Evolutionary conservation across 2,113 vertebrate species (phyloP), one percentile per base, ranked within the genome.

Genomic region (Semicossyphus pulcher): DNA sequence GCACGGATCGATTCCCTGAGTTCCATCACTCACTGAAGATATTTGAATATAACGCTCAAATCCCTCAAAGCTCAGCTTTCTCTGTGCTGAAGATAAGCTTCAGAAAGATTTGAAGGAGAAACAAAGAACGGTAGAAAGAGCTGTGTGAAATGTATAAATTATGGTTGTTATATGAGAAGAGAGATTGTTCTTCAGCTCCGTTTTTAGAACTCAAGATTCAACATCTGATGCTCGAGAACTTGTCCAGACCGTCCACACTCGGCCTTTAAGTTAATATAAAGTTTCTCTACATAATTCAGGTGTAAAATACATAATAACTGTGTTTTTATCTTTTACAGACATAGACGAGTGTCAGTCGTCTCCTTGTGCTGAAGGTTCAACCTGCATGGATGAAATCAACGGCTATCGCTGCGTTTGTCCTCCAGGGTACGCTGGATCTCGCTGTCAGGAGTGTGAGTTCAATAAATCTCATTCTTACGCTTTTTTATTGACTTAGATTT

Each of bases 331-430:
- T 63, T 18, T 36, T 8, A 3, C 89, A 99, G 97, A 99, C 84
- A 94, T 99, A 0, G 96, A 99, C 7, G 97, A 99, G 90, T 99
- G 97, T 77, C 97, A 98, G 91, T 97, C 96, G 3, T 96, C 96
- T 0, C 97, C 97, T 0, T 99, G 97, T 20, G 94, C 95, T 0
- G 95, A 95, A 0, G 97, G 97, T 53, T 95, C 97, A 14, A 96
- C 97, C 10, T 99, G 97, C 56, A 85, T 96, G 81, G 97, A 99
- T 14, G 95, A 97, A 83, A 97, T 99, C 85, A 95, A 97, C 0
- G 95, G 96, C 4, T 97, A 94, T 53, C 93, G 93, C 77, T 99
- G 97, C 28, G 91, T 91, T 56, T 99, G 97, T 86, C 96, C 96
- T 0, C 93, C 93, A 0, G 96, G 97, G 76, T 93, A 94, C 65